phyloP scores from a whole-genome alignment of 2,797 vertebrate species.

The Prunella strophiata region DNA sequence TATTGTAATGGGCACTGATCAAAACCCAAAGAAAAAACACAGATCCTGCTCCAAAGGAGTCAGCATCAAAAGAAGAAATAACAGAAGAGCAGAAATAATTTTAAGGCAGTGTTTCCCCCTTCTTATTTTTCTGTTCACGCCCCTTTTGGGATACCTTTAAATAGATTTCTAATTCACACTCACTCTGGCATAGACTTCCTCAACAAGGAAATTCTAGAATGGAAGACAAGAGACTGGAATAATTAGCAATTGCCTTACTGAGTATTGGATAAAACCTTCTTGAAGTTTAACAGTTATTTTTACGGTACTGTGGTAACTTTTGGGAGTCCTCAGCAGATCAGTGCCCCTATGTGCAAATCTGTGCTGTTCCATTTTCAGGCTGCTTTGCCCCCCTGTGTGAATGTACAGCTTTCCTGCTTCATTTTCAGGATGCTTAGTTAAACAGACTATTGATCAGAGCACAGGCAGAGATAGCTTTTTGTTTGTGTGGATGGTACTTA shows the following conservation, averaged over 20 bases:
- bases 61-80: constrained; percentile 26
- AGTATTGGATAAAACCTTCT: background rate
- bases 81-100: constrained; percentile 25
- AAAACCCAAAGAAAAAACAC: background rate
- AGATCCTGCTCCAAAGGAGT: constrained; percentile 13
- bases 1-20: constrained; percentile 46
- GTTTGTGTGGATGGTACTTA: background rate
- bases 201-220: background rate
- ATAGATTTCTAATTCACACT: background rate
- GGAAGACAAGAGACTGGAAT: background rate
- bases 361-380: background rate
- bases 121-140: background rate
- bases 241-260: background rate
- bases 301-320: background rate
- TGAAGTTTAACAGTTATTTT: background rate
- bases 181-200: background rate
- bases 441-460: background rate
- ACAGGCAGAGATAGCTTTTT: background rate
- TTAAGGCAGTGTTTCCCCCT: background rate
- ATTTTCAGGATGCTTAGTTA: background rate
- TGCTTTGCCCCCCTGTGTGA: background rate
- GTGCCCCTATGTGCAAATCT: background rate
- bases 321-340: background rate
- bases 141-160: background rate
- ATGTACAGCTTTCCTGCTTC: background rate